Base-by-base conservation (phyloP, 1,140 invertebrate species). In the Anadara kagoshimensis region DNA sequence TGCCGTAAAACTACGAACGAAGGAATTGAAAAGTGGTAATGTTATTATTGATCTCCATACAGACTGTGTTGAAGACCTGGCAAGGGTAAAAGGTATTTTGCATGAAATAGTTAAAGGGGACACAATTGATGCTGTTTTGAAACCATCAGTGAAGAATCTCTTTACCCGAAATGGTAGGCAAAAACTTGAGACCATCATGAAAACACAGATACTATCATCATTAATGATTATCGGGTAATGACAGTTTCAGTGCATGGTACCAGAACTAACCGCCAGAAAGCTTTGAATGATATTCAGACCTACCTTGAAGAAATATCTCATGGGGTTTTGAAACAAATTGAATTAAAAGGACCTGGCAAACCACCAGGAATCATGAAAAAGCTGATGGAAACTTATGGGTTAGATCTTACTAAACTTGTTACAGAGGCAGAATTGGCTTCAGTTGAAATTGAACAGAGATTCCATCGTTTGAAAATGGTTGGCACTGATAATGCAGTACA, bases 321-420 rank as follows among this genome's bases (percentile, higher is more conserved):
- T 20, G 76, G 70, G 0, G 61, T 43, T 22, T 56, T 47, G 11
- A 78, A 69, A 64, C 69, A 69, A 7, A 44, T 82, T 1, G 36
- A 18, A 5, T 58, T 86, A 29, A 81, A 73, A 61, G 77, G 81
- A 1, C 43, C 51, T n/a, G 69, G 61, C 0, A 78, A 77, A 61
- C 85, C 86, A 56, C 63, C 63, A 11, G 85, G 85, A 14, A 24
- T 86, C 1, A 79, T 86, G 81, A 86, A 86, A 71, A 72, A 62
- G 7, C 53, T 86, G 14, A 45, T 84, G 36, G 26, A 62, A 5
- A 63, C 68, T 54, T 83, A 81, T 59, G 78, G 72, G 2, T 44
- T 69, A 11, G 61, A 76, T 18, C 63, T 81, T 44, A 72, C 78
- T 26, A 63, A 59, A 36, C 45, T 84, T 7, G 63, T 71, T 16